These are phyloP conservation scores for Gephyroberyx darwinii DNA, from an alignment of 2,797 vertebrate species.

Conservation along the genomic window DNA sequence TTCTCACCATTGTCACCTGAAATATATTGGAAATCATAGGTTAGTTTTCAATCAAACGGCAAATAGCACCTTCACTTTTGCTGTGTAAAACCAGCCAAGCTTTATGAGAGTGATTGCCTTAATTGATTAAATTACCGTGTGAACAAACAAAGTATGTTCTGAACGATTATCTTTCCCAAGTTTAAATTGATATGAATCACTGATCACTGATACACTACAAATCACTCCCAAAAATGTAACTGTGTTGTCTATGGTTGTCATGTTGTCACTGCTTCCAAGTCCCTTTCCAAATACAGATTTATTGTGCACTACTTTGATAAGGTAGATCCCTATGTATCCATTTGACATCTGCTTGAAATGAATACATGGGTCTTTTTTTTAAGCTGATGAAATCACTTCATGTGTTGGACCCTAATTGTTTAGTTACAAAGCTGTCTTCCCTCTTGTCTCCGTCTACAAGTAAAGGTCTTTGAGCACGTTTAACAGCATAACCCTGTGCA, in stretches of 20 bases:
- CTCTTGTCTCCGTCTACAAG: conserved; percentile 77
- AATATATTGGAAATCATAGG: conserved; percentile 25
- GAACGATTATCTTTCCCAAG: conserved; percentile 75
- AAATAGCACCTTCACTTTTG: conserved; percentile 56
- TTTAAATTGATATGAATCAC: conserved; percentile 51
- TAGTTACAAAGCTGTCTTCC: conserved; percentile 68
- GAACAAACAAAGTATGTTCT: conserved; percentile 48
- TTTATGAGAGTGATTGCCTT: conserved; percentile 43
- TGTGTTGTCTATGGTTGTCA: conserved; percentile 69
- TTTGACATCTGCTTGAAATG: conserved; percentile 71
- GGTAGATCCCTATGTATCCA: conserved; percentile 77
- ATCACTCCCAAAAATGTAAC: conserved; percentile 36
- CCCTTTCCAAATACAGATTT: conserved; percentile 50
- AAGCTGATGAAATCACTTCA: conserved; percentile 42
- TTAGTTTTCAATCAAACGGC: conserved; percentile 26
- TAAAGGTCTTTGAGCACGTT: conserved; percentile 72
- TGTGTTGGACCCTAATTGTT: conserved; percentile 74
- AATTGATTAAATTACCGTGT: conserved; percentile 48
- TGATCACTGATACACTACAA: conserved; percentile 47
- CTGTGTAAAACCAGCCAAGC: conserved; percentile 15
- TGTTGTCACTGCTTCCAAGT: conserved; percentile 56
- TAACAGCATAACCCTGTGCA: conserved; percentile 76
- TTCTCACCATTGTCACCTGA: conserved; percentile 26
- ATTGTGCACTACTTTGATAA: conserved; percentile 70
- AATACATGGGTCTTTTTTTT: conserved; percentile 70